Conservation (phyloP, 2,888 invertebrate genomes). For the Leucozona laternaria region DNA sequence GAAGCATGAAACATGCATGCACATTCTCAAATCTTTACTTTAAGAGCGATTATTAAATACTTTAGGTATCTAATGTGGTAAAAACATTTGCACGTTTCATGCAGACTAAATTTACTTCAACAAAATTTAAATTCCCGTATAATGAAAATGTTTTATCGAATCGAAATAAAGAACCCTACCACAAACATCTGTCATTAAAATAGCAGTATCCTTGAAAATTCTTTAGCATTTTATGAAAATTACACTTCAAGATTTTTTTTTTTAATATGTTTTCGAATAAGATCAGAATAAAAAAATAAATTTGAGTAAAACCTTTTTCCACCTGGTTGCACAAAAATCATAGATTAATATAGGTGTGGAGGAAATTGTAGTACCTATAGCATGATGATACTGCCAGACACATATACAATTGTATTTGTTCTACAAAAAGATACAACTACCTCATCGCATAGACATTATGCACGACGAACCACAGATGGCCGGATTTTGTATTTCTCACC, state of each 20-base stretch:
- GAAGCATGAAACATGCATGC: too few relatives aligned
- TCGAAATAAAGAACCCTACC: not conserved
- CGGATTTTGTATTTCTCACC: constrained; percentile 47
- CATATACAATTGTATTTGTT: not conserved
- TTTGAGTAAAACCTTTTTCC: constrained; percentile 2
- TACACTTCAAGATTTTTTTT: constrained; percentile 11
- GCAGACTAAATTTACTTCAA: not conserved
- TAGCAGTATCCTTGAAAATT: not conserved
- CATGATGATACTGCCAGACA: constrained; percentile 10
- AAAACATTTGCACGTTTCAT: not conserved
- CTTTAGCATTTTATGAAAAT: not conserved
- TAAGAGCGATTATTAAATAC: too few relatives aligned
- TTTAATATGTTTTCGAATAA: constrained; percentile 5
- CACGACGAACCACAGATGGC: constrained; percentile 40
- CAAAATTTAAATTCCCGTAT: not conserved
- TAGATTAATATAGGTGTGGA: constrained; percentile 33
- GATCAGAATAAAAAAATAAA: constrained; percentile 8
- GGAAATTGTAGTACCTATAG: constrained; percentile 10
- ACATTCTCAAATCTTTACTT: too few relatives aligned
- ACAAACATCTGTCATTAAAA: not conserved
- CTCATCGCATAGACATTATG: constrained; percentile 14
- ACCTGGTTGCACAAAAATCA: constrained; percentile 36
- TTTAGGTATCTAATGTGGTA: too few relatives aligned
- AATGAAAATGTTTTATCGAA: not conserved
- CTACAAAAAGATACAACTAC: constrained; percentile 5